A percentile compares a stretch with the other conserved stretches of the same genome.
Evolutionary conservation across 2,113 vertebrate genomes (phyloP).

Genomic region (Atractosteus spatula): DNA sequence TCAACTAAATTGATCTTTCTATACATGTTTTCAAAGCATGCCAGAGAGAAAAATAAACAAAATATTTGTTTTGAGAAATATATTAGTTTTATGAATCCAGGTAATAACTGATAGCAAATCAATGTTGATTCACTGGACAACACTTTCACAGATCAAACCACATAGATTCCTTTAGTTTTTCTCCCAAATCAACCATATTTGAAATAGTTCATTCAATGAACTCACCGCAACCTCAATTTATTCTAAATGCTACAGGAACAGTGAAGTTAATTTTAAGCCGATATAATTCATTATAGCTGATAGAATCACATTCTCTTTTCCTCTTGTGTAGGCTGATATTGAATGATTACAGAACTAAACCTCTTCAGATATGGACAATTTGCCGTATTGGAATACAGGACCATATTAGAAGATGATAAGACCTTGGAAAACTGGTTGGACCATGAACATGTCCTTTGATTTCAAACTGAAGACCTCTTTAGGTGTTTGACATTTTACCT

Average conservation of each 20-base stretch:
- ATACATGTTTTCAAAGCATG: too few relatives aligned
- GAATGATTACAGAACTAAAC: neutral
- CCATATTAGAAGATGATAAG: neutral
- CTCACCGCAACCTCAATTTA: neutral
- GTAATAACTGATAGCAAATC: too few relatives aligned
- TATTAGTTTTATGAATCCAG: too few relatives aligned
- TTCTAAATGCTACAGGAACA: neutral
- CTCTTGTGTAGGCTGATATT: neutral
- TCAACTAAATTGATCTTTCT: too few relatives aligned
- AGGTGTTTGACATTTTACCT: too few relatives aligned
- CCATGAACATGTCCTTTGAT: too few relatives aligned
- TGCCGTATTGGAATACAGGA: neutral
- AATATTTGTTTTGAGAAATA: too few relatives aligned
- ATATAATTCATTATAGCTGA: neutral
- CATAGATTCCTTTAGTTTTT: too few relatives aligned
- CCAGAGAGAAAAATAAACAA: too few relatives aligned
- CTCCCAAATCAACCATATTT: neutral
- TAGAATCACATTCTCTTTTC: neutral
- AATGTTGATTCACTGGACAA: too few relatives aligned
- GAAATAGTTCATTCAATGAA: neutral
- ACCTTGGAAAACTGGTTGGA: neutral
- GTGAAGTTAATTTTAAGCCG: neutral
- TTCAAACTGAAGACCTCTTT: too few relatives aligned
- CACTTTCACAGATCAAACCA: too few relatives aligned
- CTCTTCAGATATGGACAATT: neutral